Evolutionary conservation across 2,113 vertebrate species (phyloP).

Genomic region (Oreochromis tanganicae): DNA sequence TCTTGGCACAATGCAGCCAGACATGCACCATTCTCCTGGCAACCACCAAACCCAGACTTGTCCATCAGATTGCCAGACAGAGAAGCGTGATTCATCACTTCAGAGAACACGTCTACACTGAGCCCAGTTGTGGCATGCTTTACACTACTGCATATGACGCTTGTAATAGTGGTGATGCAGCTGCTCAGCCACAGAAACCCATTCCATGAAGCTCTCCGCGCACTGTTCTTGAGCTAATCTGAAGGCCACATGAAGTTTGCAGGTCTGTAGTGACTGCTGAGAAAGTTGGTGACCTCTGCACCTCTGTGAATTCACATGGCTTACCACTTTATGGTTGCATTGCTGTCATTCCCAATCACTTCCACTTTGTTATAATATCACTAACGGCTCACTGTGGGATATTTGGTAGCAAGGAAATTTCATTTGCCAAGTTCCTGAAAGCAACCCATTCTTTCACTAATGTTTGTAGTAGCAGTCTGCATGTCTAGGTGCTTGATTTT

Average conservation of each 20-base stretch:
- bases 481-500: neutral
- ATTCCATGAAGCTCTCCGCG: fast-evolving
- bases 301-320: neutral
- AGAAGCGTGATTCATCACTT: neutral
- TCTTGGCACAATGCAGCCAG: neutral
- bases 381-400: fast-evolving
- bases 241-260: neutral
- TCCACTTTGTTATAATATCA: neutral
- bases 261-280: neutral
- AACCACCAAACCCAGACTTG: neutral
- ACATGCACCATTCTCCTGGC: neutral
- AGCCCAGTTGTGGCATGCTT: fast-evolving
- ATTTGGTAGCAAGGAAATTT: neutral
- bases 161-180: neutral
- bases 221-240: neutral
- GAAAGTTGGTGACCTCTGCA: neutral
- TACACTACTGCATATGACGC: neutral
- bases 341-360: neutral
- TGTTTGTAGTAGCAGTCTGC: neutral
- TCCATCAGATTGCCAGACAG: neutral
- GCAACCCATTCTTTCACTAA: neutral
- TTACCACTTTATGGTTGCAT: neutral
- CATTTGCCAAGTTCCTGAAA: neutral
- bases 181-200: neutral
- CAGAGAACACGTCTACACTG: neutral